Evolutionary conservation across 2,113 vertebrate genomes (phyloP).

Genomic region (Lagenorhynchus albirostris): DNA sequence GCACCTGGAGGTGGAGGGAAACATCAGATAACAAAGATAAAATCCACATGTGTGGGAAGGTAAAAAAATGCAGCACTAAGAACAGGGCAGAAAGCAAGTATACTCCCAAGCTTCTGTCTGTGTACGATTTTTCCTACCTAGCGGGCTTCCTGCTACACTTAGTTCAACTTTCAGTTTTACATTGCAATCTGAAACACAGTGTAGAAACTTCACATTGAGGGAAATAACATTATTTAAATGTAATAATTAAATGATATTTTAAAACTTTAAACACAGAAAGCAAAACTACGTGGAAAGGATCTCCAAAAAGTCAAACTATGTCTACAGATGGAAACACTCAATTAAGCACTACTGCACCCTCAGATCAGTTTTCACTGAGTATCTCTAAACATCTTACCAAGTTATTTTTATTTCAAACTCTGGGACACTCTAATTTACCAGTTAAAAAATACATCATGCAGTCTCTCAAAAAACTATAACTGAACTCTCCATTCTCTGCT

Average conservation of each 20-base stretch:
- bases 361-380: neutral
- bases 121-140: neutral
- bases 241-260: neutral
- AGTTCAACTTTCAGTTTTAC: neutral
- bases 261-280: neutral
- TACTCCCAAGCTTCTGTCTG: neutral
- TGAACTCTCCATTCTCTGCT: neutral
- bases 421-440: neutral
- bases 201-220: neutral
- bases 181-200: neutral
- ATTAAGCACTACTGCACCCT: neutral
- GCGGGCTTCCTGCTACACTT: neutral
- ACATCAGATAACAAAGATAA: neutral
- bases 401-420: neutral
- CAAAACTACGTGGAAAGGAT: neutral
- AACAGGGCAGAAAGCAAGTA: neutral
- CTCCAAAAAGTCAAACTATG: neutral
- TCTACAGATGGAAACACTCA: neutral
- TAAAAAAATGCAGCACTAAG: neutral
- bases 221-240: neutral
- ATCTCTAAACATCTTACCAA: neutral
- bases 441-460: neutral
- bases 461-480: neutral
- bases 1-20: constrained; percentile 85
- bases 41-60: neutral